Percentiles rank a stretch among this genome's conserved stretches.
These are phyloP conservation scores for Scopus umbretta DNA, from an alignment of 2,113 vertebrate genomes.

Conservation along the genomic window DNA sequence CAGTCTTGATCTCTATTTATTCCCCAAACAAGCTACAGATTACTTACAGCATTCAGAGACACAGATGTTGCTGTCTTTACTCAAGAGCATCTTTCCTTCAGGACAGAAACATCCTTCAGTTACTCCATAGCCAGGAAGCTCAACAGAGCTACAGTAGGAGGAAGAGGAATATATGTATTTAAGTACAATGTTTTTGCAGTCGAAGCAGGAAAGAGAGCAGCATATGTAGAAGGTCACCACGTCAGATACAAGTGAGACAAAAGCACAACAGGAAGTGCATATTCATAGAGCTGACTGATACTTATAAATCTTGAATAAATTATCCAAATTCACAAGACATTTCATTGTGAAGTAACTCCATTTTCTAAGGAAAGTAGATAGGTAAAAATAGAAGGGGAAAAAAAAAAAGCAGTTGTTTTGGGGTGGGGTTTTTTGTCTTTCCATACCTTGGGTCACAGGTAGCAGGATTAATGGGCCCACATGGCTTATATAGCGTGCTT, in stretches of 20 bases:
- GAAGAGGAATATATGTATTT: neutral
- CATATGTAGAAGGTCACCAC: neutral
- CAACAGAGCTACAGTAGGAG: conserved; percentile 18
- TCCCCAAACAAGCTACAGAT: neutral
- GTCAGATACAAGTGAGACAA: neutral
- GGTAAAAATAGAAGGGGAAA: neutral
- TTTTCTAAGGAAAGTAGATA: neutral
- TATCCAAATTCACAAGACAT: neutral
- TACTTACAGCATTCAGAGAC: conserved; percentile 75
- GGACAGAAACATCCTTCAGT: conserved; percentile 89
- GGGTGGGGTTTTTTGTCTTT: neutral
- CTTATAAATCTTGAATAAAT: neutral
- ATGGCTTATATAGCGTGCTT: conserved; percentile 75
- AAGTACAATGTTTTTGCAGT: neutral
- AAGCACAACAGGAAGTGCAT: neutral
- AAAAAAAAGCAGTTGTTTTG: neutral
- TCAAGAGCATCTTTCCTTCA: conserved; percentile 49
- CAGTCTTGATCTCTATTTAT: neutral
- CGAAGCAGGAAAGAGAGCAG: neutral
- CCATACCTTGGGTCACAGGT: conserved; percentile 80
- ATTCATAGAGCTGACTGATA: neutral
- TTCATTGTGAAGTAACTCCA: neutral
- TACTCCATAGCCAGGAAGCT: neutral
- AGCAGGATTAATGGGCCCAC: conserved; percentile 68
- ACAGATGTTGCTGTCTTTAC: conserved; percentile 53